Percentiles rank a stretch among this genome's conserved stretches.
phyloP scores from a whole-genome alignment of 2,888 invertebrate genomes.

The Sesia bembeciformis region DNA sequence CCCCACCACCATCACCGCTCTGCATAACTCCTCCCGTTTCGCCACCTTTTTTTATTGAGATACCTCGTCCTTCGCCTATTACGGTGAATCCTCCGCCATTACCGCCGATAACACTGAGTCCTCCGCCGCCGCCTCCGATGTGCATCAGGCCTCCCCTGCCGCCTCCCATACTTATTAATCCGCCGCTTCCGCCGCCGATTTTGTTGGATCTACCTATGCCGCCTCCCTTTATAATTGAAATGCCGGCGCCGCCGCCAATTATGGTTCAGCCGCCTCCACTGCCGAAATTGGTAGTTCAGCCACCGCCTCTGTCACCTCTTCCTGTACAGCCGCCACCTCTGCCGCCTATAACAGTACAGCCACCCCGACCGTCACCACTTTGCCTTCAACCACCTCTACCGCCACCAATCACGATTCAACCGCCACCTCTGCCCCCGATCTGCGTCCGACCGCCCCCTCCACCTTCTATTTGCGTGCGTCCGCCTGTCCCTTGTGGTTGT shows the following conservation, averaged over 20 bases:
- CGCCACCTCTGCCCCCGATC: conserved; percentile 45
- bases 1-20: conserved; percentile 36
- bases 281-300: conserved; percentile 48
- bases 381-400: conserved; percentile 14
- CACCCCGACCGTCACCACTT: conserved; percentile 37
- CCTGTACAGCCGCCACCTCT: conserved; percentile 50
- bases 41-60: conserved; percentile 41
- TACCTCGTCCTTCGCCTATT: conserved; percentile 42
- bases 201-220: conserved; percentile 21
- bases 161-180: conserved; percentile 19
- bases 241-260: conserved; percentile 37
- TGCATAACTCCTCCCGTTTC: conserved; percentile 39
- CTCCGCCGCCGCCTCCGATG: conserved; percentile 45
- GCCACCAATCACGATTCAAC: conserved; percentile 24
- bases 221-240: conserved; percentile 24
- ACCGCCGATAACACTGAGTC: conserved; percentile 34
- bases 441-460: conserved; percentile 47
- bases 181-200: conserved; percentile 22
- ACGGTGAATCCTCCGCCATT: conserved; percentile 32
- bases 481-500: conserved; percentile 24
- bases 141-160: conserved; percentile 47
- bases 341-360: conserved; percentile 54
- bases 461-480: conserved; percentile 48
- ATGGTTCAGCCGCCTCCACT: conserved; percentile 52
- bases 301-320: conserved; percentile 51